Conservation (phyloP, 1,140 invertebrate species). For the Mactra quadrangularis region DNA sequence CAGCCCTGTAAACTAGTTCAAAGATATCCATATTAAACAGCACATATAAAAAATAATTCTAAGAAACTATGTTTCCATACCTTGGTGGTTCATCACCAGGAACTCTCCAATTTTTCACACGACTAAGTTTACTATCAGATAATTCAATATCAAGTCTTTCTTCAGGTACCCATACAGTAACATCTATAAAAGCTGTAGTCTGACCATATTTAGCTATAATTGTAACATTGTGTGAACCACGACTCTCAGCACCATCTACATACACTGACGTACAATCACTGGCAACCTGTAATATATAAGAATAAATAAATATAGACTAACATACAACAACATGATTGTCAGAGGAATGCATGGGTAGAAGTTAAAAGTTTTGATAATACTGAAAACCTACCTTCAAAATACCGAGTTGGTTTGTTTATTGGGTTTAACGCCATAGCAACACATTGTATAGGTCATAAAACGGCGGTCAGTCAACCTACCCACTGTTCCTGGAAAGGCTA, state of each 20-base stretch:
- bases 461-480: too few species aligned
- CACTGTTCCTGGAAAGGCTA: too few species aligned
- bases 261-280: slow-evolving; percentile 98
- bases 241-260: slow-evolving; percentile 97
- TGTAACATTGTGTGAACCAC: slow-evolving; percentile 96
- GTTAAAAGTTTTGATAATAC: too few species aligned
- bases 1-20: too few species aligned
- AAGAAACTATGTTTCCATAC: too few species aligned
- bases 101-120: slow-evolving; percentile 94
- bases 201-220: slow-evolving; percentile 97
- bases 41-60: too few species aligned
- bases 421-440: too few species aligned
- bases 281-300: slow-evolving; percentile 89
- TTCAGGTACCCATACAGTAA: slow-evolving; percentile 99
- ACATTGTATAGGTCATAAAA: too few species aligned
- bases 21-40: too few species aligned
- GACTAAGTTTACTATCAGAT: slow-evolving; percentile 93
- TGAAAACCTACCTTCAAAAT: background rate
- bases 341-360: background rate
- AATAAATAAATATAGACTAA: background rate
- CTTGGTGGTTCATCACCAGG: slow-evolving; percentile 86
- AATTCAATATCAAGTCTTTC: slow-evolving; percentile 95
- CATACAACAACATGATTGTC: background rate
- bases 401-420: too few species aligned
- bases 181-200: slow-evolving; percentile 93